A percentile compares a stretch with the other conserved stretches of the same genome.
These are phyloP conservation scores for Platysteira castanea DNA, from an alignment of 2,113 vertebrate species.

Conservation along the genomic window DNA sequence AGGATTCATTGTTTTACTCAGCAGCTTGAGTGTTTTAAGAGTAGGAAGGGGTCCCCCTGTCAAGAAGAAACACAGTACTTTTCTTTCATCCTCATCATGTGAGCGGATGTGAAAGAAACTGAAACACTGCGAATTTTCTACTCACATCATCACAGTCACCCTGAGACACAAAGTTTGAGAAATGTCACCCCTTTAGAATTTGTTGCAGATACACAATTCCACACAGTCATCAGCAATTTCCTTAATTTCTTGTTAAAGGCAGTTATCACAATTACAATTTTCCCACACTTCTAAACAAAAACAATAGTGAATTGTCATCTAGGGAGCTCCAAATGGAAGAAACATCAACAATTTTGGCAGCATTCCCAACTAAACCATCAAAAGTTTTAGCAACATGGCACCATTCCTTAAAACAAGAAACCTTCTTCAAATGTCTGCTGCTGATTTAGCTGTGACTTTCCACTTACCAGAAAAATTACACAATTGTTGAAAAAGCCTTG, in stretches of 20 bases:
- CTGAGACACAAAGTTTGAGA: neutral
- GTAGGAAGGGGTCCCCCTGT: neutral
- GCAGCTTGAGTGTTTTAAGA: neutral
- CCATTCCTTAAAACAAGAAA: neutral
- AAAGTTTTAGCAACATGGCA: neutral
- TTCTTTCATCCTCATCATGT: neutral
- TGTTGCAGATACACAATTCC: neutral
- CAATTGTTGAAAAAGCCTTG: neutral
- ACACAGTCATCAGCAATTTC: neutral
- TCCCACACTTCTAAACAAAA: neutral
- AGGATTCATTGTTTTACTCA: neutral
- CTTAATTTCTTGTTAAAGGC: neutral
- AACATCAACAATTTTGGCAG: neutral
- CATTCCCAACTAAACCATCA: neutral
- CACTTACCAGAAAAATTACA: neutral
- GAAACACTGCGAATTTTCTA: neutral
- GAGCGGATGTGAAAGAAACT: neutral
- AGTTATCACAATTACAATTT: neutral
- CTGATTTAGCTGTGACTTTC: neutral
- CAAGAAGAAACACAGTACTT: neutral
- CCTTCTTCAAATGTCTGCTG: neutral
- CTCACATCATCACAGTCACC: neutral
- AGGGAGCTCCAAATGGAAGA: constrained; percentile 44
- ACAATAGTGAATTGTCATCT: constrained; percentile 32
- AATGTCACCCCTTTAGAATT: neutral